Percentiles rank a stretch among this genome's conserved stretches.
Evolutionary conservation across 30 jellyfish, hydroid and myxozoan genomes (phyloP).

Genomic region (Aurelia sp.): DNA sequence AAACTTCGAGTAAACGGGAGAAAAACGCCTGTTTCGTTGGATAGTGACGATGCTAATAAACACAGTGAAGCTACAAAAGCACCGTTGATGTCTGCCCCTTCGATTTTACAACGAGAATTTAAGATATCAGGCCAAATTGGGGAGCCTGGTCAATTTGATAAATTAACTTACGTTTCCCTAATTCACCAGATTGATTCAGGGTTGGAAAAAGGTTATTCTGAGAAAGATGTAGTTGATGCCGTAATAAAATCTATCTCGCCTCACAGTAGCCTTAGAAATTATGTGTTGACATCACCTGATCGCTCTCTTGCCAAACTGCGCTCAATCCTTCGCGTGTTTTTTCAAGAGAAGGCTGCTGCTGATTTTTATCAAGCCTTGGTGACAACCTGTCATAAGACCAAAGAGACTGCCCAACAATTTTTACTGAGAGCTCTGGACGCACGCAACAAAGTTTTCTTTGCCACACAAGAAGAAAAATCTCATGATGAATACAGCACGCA

Average conservation of each 20-base stretch:
- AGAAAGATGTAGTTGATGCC: conserved; percentile 17
- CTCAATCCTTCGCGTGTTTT: conserved; percentile 12
- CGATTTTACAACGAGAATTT: conserved; percentile 24
- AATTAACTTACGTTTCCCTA: conserved; percentile 24
- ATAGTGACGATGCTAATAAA: background rate
- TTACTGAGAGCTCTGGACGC: conserved; percentile 43
- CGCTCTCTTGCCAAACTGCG: conserved; percentile 1
- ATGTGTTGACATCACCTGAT: conserved; percentile 10
- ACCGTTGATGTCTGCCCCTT: background rate
- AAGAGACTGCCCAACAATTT: conserved; percentile 36
- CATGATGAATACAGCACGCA: conserved; percentile 37
- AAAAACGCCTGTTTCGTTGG: background rate
- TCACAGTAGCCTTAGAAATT: conserved; percentile 3
- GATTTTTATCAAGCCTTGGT: conserved; percentile 8
- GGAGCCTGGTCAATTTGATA: conserved; percentile 42
- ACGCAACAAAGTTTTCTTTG: conserved; percentile 42
- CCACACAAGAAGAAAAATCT: conserved; percentile 47
- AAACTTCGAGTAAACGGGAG: conserved; percentile 1
- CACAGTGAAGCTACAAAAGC: background rate
- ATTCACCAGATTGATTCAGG: conserved; percentile 24
- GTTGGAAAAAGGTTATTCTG: conserved; percentile 24
- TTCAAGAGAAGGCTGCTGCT: conserved; percentile 30
- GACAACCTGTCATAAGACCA: conserved; percentile 22
- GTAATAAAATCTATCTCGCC: conserved; percentile 17
- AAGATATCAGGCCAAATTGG: conserved; percentile 33